phyloP scores from a whole-genome alignment of 2,888 invertebrate genomes.

The Catocala nupta region DNA sequence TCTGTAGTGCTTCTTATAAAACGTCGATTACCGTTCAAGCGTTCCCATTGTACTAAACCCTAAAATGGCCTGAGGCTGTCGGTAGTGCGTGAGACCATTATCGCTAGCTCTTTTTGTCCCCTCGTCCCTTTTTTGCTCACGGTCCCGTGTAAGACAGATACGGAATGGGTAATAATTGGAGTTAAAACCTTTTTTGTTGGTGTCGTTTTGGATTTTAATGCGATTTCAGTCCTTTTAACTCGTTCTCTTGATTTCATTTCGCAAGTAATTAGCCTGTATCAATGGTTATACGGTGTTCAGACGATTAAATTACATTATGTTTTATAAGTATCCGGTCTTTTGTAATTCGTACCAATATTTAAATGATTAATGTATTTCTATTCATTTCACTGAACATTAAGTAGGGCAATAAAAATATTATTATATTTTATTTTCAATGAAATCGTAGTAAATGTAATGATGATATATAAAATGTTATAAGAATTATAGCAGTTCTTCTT shows the following conservation, averaged over 20 bases:
- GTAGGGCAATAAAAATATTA: no score
- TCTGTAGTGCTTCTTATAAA: slow-evolving; percentile 73
- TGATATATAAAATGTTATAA: no score
- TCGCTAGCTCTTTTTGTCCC: slow-evolving; percentile 74
- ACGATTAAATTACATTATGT: slow-evolving; percentile 37
- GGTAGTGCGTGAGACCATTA: slow-evolving; percentile 75
- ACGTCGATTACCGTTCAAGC: slow-evolving; percentile 75
- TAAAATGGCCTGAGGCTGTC: slow-evolving; percentile 68
- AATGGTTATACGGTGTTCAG: slow-evolving; percentile 53
- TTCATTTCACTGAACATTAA: background rate
- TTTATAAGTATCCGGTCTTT: slow-evolving; percentile 12
- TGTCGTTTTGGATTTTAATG: slow-evolving; percentile 72
- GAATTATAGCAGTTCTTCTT: no score
- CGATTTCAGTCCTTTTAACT: slow-evolving; percentile 60
- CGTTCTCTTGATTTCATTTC: slow-evolving; percentile 68
- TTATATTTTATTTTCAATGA: no score
- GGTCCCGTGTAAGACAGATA: slow-evolving; percentile 79
- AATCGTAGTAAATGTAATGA: no score
- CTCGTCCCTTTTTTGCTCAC: slow-evolving; percentile 70
- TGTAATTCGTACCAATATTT: slow-evolving; percentile 9
- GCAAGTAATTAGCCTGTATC: slow-evolving; percentile 68
- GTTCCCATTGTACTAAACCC: slow-evolving; percentile 74
- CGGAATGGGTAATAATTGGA: slow-evolving; percentile 82
- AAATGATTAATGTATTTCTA: slow-evolving; percentile 8
- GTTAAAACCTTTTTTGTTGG: slow-evolving; percentile 76